Percentiles rank a stretch among this genome's conserved stretches.
Evolutionary conservation across 2,888 invertebrate genomes (phyloP).

Genomic region (Dastarcus helophoroides): DNA sequence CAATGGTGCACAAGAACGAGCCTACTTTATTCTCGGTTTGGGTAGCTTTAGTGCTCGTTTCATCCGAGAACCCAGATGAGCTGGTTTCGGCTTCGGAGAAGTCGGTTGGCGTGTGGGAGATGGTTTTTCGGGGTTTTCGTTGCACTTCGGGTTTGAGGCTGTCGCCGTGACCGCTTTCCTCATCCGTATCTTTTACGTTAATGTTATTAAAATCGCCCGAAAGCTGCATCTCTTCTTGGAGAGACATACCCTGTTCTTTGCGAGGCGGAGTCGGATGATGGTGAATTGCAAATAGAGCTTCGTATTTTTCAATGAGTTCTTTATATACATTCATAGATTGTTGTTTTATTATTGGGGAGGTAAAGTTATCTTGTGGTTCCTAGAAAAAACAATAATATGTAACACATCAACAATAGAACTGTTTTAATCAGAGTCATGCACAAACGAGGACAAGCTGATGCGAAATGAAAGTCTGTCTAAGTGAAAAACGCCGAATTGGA

Average conservation of each 20-base stretch:
- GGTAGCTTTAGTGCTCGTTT: conserved; percentile 71
- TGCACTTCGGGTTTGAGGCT: conserved; percentile 34
- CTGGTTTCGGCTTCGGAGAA: conserved; percentile 79
- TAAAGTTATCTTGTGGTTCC: too few species aligned
- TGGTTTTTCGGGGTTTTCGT: conserved; percentile 44
- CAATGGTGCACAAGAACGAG: conserved; percentile 74
- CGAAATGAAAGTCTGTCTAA: too few species aligned
- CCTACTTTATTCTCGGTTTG: conserved; percentile 72
- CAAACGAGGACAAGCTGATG: too few species aligned
- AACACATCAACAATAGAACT: too few species aligned
- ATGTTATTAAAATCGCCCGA: conserved; percentile 60
- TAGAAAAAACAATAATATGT: too few species aligned
- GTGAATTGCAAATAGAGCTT: conserved; percentile 69
- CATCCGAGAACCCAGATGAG: conserved; percentile 68
- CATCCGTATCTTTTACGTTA: conserved; percentile 51
- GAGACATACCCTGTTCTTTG: conserved; percentile 38
- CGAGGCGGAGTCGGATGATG: conserved; percentile 52
- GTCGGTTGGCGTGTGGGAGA: conserved; percentile 66
- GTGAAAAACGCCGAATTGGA: too few species aligned
- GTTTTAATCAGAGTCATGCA: too few species aligned
- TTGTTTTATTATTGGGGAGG: too few species aligned
- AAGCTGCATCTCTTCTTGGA: conserved; percentile 66
- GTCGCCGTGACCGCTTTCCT: conserved; percentile 52
- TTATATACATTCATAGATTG: conserved; percentile 58
- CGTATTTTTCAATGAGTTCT: conserved; percentile 74